A percentile compares a stretch with the other conserved stretches of the same genome.
Evolutionary conservation across 37 sponge, comb jelly and placozoan species (phyloP).

Genomic region (Haliclona indistincta): DNA sequence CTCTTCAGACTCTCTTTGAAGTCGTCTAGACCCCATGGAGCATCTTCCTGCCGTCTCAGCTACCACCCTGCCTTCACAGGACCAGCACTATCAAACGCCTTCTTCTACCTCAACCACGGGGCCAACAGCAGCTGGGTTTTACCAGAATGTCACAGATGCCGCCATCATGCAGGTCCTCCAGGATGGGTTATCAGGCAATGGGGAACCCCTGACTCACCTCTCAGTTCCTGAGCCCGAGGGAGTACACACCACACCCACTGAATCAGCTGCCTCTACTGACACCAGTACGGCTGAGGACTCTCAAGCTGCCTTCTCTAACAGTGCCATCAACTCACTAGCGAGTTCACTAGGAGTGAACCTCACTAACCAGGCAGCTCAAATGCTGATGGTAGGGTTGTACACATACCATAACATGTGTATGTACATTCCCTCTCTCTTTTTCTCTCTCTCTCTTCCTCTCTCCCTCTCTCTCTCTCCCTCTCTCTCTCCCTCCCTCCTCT

Average conservation of each 20-base stretch:
- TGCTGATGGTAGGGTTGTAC: conserved; percentile 3
- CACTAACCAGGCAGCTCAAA: conserved; percentile 6
- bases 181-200: neutral
- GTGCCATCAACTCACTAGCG: conserved; percentile 1
- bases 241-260: neutral
- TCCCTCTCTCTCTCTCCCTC: neutral
- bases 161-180: neutral
- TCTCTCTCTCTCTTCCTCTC: neutral
- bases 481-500: neutral
- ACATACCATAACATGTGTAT: neutral
- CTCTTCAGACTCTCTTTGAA: too few species aligned
- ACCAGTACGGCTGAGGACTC: neutral
- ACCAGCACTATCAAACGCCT: too few species aligned
- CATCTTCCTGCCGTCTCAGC: too few species aligned
- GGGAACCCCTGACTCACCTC: too few species aligned
- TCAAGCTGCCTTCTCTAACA: neutral
- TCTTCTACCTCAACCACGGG: too few species aligned
- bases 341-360: conserved; percentile 25
- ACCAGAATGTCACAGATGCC: neutral
- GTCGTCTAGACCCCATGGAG: too few species aligned
- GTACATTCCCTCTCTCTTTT: neutral
- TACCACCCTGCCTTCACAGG: too few species aligned
- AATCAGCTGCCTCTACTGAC: neutral
- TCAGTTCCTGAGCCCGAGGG: too few species aligned
- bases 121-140: too few species aligned